These are phyloP conservation scores for Caranx ignobilis DNA, from an alignment of 2,113 vertebrate genomes.

Conservation along the genomic window DNA sequence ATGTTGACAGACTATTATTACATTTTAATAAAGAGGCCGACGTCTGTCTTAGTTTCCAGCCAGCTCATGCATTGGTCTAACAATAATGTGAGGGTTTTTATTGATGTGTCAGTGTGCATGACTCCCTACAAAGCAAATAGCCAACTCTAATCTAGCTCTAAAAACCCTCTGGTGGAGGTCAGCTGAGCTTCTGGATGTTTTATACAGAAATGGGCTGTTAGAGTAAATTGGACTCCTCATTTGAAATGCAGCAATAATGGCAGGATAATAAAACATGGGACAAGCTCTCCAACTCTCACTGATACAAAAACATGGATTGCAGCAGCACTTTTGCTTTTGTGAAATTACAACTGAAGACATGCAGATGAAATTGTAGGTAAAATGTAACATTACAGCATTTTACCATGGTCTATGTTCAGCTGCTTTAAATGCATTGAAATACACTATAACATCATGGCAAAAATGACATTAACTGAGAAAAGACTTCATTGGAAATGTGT, in stretches of 20 bases:
- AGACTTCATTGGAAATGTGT: background rate
- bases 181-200: constrained; percentile 11
- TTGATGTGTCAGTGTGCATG: constrained; percentile 22
- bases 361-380: background rate
- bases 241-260: constrained; percentile 29
- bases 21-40: constrained; percentile 19
- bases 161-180: constrained; percentile 31
- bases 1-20: constrained; percentile 14
- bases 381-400: background rate
- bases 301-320: constrained; percentile 6
- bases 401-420: background rate
- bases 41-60: constrained; percentile 5
- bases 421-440: background rate
- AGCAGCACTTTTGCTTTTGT: background rate
- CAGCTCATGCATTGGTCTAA: background rate
- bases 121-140: constrained; percentile 4
- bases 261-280: constrained; percentile 14
- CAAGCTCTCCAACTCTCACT: background rate
- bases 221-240: constrained; percentile 32
- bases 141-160: background rate
- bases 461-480: background rate
- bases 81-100: constrained; percentile 28
- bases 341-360: background rate
- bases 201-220: constrained; percentile 34
- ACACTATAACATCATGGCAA: background rate